Base-by-base conservation (phyloP, 1,140 invertebrate genomes). In the Tetramorium alpestre region DNA sequence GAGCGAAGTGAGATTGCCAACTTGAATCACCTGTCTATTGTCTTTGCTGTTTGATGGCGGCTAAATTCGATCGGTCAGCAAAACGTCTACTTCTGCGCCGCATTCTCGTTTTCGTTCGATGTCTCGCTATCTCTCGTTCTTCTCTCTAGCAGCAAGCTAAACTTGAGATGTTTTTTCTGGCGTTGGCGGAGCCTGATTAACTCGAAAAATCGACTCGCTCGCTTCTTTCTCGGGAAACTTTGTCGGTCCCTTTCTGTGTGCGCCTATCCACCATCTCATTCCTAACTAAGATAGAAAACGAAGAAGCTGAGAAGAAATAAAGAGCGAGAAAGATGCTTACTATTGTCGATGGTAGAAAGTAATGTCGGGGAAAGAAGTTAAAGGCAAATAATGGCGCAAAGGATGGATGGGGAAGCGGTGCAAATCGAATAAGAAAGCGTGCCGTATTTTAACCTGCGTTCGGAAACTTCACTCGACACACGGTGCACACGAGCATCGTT, bases 181-280 rank as follows among this genome's bases (percentile, higher is more conserved):
- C 88, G 90, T 88, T 91, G 93, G 89, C 92, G 92, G 89, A 92
- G 88, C 86, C 92, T 92, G 92, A 93, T 93, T 93, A 93, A 93
- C 92, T 92, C 90, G 88, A 89, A 93, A 90, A 90, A 92, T 91
- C 69, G 89, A 87, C 64, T 67, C 77, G 72, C 62, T 72, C 54
- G 54, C 47, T 88, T 69, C 54, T 78, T 62, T 72, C 67, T 33
- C 33, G 41, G 11, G 7, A 73, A 84, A 84, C 47, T 41, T 47
- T 56, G 62, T 49, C 25, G 28, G 81, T 44, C 5, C 0, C 10
- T 54, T 18, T 49, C 22, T 75, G 70, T 18, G 69, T 75, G 70
- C 25, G 69, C 64, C 22, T 65, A 22, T 62, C 47, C 33, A 7
- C 22, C 58, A 25, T 49, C 41, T 64, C 72, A 41, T 76, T 51